These are phyloP conservation scores for Parnassius smintheus DNA, from an alignment of 2,888 invertebrate species.

Conservation along the genomic window DNA sequence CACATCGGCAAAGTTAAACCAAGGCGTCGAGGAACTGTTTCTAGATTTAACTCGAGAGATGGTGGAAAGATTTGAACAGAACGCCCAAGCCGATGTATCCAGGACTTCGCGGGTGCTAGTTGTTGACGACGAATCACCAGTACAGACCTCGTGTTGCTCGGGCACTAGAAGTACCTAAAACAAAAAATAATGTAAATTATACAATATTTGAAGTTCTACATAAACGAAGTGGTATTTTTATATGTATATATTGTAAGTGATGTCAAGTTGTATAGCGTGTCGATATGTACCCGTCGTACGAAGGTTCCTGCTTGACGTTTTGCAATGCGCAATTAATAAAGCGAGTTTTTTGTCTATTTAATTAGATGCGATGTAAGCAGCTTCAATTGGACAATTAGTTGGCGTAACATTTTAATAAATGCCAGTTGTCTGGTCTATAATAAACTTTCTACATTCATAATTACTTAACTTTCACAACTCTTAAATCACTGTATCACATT, in stretches of 20 bases:
- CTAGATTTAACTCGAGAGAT: constrained; percentile 90
- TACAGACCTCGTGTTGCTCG: constrained; percentile 61
- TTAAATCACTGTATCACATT: no score
- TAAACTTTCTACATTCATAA: no score
- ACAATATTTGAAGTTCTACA: background rate
- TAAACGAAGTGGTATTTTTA: constrained; percentile 4
- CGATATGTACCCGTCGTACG: background rate
- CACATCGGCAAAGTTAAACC: constrained; percentile 95
- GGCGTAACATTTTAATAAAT: background rate
- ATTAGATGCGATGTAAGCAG: background rate
- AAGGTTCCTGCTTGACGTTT: background rate
- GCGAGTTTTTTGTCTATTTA: background rate
- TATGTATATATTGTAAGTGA: constrained; percentile 11
- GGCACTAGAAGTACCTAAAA: constrained; percentile 47
- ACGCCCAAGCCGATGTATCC: constrained; percentile 46
- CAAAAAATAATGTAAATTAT: constrained; percentile 3
- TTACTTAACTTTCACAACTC: no score
- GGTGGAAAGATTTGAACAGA: constrained; percentile 74
- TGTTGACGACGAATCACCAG: constrained; percentile 66
- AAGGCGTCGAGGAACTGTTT: constrained; percentile 95
- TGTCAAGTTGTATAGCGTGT: background rate
- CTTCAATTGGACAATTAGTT: background rate
- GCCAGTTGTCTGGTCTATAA: no score
- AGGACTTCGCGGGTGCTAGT: constrained; percentile 62
- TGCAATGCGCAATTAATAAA: background rate